Evolutionary conservation across 2,113 vertebrate genomes (phyloP), one percentile per base, ranked within the genome.

Genomic region (Oncorhynchus gorbuscha): DNA sequence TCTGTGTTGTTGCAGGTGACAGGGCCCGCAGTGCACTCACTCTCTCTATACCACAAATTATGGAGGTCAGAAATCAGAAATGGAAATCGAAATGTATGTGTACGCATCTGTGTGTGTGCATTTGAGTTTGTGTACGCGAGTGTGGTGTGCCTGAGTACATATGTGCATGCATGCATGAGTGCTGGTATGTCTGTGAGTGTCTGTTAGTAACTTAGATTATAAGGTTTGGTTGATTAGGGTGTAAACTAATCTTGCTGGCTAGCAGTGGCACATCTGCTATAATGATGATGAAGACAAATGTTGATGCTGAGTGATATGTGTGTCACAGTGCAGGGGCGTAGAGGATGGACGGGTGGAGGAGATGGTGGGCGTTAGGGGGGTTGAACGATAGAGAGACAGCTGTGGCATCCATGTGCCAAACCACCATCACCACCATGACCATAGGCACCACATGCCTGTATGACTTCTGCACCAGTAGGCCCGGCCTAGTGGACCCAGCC

Each of bases 1-100:
- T 78, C 84, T 68, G 81, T 82, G 80, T 78, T 68, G 79, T 87
- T 88, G 90, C 93, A 93, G 93, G 92, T 94, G 93, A 92, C 87
- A 82, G 86, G 66, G 20, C 16, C 30, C 16, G 9, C 32, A 39
- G 30, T 69, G 32, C 28, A 67, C 78, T 55, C 69, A 76, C 75
- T 76, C 71, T 73, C 75, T 69, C 58, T 28, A 35, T 58, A 67
- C 71, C 78, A 76, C 45, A 45, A 18, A 35, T 67, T 30, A 35
- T 64, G 28, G 30, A 28, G 24, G 76, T 88, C 79, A 85, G 76
- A 86, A 88, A 87, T 90, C 90, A 87, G 76, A 78, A 79, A 90
- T 89, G 86, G 84, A 89, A 86, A 87, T 87, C 68, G 78, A 77
- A 83, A 85, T 83, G 74, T 77, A 81, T 69, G 12, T 26, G 66